These are phyloP conservation scores for Enteromius afrohamiltoni DNA, from an alignment of 2,797 vertebrate genomes.

Conservation along the genomic window DNA sequence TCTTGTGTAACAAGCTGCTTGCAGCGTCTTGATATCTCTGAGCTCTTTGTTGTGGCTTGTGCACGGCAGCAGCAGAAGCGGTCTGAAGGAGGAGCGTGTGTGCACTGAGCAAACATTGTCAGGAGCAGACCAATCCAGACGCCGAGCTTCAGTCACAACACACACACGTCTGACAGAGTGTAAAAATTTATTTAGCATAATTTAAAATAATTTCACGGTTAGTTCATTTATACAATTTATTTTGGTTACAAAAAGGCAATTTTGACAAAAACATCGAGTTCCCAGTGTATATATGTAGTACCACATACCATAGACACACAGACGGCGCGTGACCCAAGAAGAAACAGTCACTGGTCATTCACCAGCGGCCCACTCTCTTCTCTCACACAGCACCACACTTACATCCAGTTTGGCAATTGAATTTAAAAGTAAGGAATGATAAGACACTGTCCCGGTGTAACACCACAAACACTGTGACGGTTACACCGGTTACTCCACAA, in stretches of 20 bases:
- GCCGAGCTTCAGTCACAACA: not conserved
- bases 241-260: slow-evolving; percentile 83
- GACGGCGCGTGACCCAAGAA: slow-evolving; percentile 1
- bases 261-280: slow-evolving; percentile 83
- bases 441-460: slow-evolving; percentile 5
- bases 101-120: not conserved
- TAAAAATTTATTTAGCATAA: slow-evolving; percentile 83
- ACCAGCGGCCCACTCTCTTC: not conserved
- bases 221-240: slow-evolving; percentile 86
- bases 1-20: not conserved
- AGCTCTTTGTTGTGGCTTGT: slow-evolving; percentile 52
- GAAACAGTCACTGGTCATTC: slow-evolving; percentile 19
- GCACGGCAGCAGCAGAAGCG: slow-evolving; percentile 53
- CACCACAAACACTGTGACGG: not conserved
- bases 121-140: not conserved
- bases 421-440: slow-evolving; percentile 10
- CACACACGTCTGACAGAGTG: not conserved
- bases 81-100: slow-evolving; percentile 43
- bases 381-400: slow-evolving; percentile 14
- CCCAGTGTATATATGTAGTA: slow-evolving; percentile 91
- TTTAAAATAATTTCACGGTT: slow-evolving; percentile 86
- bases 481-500: not conserved
- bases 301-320: slow-evolving; percentile 66
- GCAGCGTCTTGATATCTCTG: not conserved
- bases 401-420: not conserved